Evolutionary conservation across 2,113 vertebrate genomes (phyloP), one percentile per base, ranked within the genome.

Genomic region (Silurus meridionalis): DNA sequence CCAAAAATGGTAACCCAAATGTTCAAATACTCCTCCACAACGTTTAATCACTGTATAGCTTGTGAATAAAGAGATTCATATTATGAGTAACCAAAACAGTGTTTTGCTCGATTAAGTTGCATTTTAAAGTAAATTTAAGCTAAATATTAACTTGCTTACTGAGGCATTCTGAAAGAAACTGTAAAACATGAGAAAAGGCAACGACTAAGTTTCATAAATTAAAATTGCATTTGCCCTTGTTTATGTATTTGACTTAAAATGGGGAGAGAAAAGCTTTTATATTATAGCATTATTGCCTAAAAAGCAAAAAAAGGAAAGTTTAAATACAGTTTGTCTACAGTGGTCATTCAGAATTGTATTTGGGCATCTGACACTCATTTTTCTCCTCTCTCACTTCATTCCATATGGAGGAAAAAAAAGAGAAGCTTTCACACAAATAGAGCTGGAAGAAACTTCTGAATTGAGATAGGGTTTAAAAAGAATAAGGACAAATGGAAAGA

Each of bases 321-420:
- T 80, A 78, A 60, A 28, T n/a, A 50, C 13, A 11, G n/a, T 83
- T 84, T 72, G 53, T n/a, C 53, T 58, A 37, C 75, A 78, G 81
- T 17, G 15, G 8, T 46, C 66, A 50, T 52, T 75, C 46, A 83
- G 57, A 37, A 52, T 46, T 66, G 53, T 83, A 53, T 71, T 48
- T 83, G 80, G 4, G 52, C 28, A 72, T 28, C 21, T 71, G n/a
- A 23, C 52, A 58, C 57, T 64, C 23, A 57, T 83, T 79, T 23
- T 77, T 64, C 60, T 79, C 23, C 63, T 23, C 46, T 46, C n/a
- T 86, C 50, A 23, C 84, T 66, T 85, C 57, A 57, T 86, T 80
- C 84, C 81, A 72, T 37, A 37, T 37, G 72, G 69, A 61, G 74
- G 58, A 81, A 60, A 21, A 28, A 58, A 77, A 15, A 21, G 15